Conservation (phyloP, 2,888 invertebrate genomes). For the Agrochola litura region DNA sequence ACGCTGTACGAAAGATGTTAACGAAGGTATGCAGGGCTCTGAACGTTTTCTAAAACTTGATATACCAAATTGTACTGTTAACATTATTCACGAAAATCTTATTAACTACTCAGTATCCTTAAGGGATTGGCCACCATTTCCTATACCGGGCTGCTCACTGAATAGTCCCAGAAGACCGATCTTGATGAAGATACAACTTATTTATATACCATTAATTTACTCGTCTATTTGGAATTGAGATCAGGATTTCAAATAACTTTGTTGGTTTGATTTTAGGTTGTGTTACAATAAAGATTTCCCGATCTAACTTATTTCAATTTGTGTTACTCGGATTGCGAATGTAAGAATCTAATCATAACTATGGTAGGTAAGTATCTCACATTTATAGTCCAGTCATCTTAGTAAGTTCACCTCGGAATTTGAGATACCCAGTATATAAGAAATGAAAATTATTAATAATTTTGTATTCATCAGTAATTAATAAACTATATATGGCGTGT, state of each 20-base stretch:
- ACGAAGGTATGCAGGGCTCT: background rate
- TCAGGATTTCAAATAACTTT: slow-evolving; percentile 11
- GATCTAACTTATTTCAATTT: slow-evolving; percentile 3
- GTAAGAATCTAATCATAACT: background rate
- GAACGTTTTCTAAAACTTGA: background rate
- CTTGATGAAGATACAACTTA: slow-evolving; percentile 44
- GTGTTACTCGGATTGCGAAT: background rate
- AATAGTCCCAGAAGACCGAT: slow-evolving; percentile 27
- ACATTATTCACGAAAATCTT: slow-evolving; percentile 32
- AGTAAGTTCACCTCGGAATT: too few species aligned
- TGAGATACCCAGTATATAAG: too few species aligned
- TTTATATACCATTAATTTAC: slow-evolving; percentile 37
- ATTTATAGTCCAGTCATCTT: too few species aligned
- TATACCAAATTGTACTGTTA: background rate
- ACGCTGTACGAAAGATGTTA: too few species aligned
- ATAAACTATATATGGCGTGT: too few species aligned
- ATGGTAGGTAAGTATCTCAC: background rate
- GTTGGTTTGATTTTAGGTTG: background rate
- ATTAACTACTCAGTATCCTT: slow-evolving; percentile 32
- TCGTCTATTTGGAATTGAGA: slow-evolving; percentile 26
- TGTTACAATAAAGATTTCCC: background rate
- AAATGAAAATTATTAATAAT: too few species aligned
- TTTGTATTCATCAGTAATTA: too few species aligned
- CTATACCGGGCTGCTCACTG: slow-evolving; percentile 22
- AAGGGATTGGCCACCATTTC: slow-evolving; percentile 31